These are phyloP conservation scores for Gryllus bimaculatus DNA, from an alignment of 1,140 invertebrate genomes.

Conservation along the genomic window DNA sequence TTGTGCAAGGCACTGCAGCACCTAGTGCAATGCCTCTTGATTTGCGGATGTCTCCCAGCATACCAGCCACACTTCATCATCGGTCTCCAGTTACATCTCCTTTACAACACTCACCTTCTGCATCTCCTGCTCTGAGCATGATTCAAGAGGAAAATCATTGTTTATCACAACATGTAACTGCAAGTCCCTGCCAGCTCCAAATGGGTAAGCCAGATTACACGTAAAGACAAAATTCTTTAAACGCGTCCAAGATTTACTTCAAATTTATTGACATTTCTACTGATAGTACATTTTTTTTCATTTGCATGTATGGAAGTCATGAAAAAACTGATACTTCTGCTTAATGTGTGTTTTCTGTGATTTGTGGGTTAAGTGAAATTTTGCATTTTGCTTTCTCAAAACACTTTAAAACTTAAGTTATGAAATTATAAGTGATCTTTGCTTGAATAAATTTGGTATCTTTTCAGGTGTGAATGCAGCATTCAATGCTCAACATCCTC, in stretches of 20 bases:
- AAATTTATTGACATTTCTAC: no score
- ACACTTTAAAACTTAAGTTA: no score
- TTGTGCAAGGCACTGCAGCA: slow-evolving; percentile 57
- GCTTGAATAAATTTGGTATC: neutral
- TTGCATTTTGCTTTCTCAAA: no score
- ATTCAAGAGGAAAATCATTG: slow-evolving; percentile 70
- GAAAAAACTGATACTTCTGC: no score
- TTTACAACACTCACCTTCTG: slow-evolving; percentile 36
- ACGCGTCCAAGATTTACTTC: no score
- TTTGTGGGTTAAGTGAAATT: no score
- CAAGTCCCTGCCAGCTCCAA: neutral
- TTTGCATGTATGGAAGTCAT: no score
- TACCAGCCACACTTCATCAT: slow-evolving; percentile 39
- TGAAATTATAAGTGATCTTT: no score
- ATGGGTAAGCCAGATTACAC: neutral
- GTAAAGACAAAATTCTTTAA: no score
- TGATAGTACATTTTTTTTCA: no score
- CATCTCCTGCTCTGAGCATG: slow-evolving; percentile 64
- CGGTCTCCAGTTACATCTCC: slow-evolving; percentile 40
- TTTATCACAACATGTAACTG: neutral
- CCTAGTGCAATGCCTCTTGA: slow-evolving; percentile 36
- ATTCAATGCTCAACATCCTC: slow-evolving; percentile 43
- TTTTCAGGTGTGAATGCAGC: neutral
- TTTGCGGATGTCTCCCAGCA: slow-evolving; percentile 36
- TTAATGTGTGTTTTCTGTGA: no score